Evolutionary conservation across 2,888 invertebrate species (phyloP).

Genomic region (Clistopyga incitator): DNA sequence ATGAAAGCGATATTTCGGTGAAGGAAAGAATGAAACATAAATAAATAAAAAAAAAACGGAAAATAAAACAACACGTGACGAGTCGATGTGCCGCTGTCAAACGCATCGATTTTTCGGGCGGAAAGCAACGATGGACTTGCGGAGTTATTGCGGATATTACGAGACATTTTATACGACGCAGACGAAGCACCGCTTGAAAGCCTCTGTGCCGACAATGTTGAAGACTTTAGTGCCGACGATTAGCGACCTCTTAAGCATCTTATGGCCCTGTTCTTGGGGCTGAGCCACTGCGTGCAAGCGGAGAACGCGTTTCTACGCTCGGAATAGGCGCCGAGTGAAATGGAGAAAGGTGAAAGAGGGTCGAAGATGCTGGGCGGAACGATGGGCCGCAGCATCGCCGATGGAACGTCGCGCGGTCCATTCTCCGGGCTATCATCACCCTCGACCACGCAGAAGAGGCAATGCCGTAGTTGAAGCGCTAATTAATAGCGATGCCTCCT

Average conservation of each 20-base stretch:
- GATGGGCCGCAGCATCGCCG: slow-evolving; percentile 59
- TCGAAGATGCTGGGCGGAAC: slow-evolving; percentile 42
- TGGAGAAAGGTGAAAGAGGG: slow-evolving; percentile 68
- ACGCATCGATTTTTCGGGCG: not conserved
- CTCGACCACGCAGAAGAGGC: slow-evolving; percentile 67
- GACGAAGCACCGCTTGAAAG: not conserved
- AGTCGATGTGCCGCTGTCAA: slow-evolving; percentile 10
- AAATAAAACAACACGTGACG: not conserved
- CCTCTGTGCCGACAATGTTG: not conserved
- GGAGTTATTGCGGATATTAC: slow-evolving; percentile 12
- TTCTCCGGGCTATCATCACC: slow-evolving; percentile 38
- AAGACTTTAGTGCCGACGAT: slow-evolving; percentile 78
- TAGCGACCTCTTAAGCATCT: slow-evolving; percentile 76
- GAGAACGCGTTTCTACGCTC: not conserved
- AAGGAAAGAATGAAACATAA: not conserved
- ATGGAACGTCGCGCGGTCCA: slow-evolving; percentile 54
- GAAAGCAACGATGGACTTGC: not conserved
- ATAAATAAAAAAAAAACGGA: slow-evolving; percentile 7
- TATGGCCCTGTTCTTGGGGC: not conserved
- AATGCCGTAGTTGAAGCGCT: slow-evolving; percentile 80
- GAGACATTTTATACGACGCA: not conserved
- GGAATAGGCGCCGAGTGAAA: slow-evolving; percentile 64
- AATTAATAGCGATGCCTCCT: slow-evolving; percentile 81
- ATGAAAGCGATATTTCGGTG: slow-evolving; percentile 22
- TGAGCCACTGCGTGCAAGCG: slow-evolving; percentile 1